These are phyloP conservation scores for Hippocampus guttulatus DNA, from an alignment of 2,113 vertebrate species.

Conservation along the genomic window DNA sequence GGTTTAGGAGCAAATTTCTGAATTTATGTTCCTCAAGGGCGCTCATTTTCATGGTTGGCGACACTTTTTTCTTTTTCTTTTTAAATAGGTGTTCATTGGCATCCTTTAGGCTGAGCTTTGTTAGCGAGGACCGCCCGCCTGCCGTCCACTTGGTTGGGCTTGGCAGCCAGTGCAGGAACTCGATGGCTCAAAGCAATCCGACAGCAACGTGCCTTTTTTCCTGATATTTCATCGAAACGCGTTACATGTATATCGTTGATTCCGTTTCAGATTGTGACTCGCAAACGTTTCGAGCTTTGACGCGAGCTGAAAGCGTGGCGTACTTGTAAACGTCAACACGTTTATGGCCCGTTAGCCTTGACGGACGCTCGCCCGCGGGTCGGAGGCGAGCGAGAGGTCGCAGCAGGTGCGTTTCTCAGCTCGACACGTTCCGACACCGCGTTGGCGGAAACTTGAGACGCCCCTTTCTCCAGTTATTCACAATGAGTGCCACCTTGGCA, in stretches of 20 bases:
- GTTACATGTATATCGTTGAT: background rate
- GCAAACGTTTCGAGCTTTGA: background rate
- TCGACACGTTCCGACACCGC: slow-evolving; percentile 26
- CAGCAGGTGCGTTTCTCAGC: slow-evolving; percentile 40
- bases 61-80: slow-evolving; percentile 1
- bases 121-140: slow-evolving; percentile 54
- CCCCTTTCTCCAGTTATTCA: too few species aligned
- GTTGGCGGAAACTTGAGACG: slow-evolving; percentile 36
- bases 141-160: slow-evolving; percentile 46
- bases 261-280: background rate
- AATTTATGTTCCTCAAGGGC: background rate
- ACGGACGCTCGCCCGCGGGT: slow-evolving; percentile 17
- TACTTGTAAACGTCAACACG: background rate
- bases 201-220: background rate
- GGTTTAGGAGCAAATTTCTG: background rate
- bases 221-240: background rate
- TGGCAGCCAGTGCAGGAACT: slow-evolving; percentile 53
- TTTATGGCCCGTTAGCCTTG: background rate
- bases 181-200: slow-evolving; percentile 11
- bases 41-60: slow-evolving; percentile 4
- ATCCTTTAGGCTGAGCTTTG: slow-evolving; percentile 25
- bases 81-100: slow-evolving; percentile 21
- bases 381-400: slow-evolving; percentile 27
- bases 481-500: too few species aligned
- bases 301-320: background rate